A percentile compares a stretch with the other conserved stretches of the same genome.
Conservation (phyloP, 2,888 invertebrate species). For the Nymphalis urticae region DNA sequence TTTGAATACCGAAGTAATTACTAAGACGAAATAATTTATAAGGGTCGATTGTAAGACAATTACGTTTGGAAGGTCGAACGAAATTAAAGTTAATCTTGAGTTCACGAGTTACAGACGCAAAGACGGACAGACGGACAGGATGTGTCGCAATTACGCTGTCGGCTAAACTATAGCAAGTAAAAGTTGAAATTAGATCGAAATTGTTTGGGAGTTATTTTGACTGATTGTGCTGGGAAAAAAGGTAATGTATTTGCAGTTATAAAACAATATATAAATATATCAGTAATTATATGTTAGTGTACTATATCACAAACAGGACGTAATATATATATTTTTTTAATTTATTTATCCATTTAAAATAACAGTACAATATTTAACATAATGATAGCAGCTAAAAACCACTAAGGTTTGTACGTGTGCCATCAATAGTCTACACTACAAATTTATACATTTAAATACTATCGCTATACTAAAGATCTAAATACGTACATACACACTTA, state of each 20-base stretch:
- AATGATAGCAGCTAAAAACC: too few relatives aligned
- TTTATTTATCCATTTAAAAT: too few relatives aligned
- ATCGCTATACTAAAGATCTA: too few relatives aligned
- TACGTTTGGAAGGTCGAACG: constrained; percentile 56
- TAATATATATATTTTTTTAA: too few relatives aligned
- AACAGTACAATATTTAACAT: too few relatives aligned
- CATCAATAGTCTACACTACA: too few relatives aligned
- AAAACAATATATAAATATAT: background rate
- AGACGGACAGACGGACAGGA: constrained; percentile 59
- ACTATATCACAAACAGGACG: background rate
- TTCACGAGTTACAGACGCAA: constrained; percentile 50
- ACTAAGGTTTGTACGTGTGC: too few relatives aligned
- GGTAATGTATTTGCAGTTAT: background rate
- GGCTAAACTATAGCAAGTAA: constrained; percentile 56
- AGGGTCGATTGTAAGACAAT: constrained; percentile 48
- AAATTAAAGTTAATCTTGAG: constrained; percentile 48
- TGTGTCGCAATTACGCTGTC: constrained; percentile 72
- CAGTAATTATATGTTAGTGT: too few relatives aligned
- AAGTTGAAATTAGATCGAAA: constrained; percentile 52
- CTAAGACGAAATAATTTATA: constrained; percentile 11
- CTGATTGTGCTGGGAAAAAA: background rate
- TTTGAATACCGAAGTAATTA: constrained; percentile 11
- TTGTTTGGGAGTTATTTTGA: constrained; percentile 35
- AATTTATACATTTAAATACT: too few relatives aligned
- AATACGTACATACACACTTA: too few relatives aligned